Evolutionary conservation across 2,113 vertebrate genomes (phyloP).

Genomic region (Thamnaconus septentrionalis): DNA sequence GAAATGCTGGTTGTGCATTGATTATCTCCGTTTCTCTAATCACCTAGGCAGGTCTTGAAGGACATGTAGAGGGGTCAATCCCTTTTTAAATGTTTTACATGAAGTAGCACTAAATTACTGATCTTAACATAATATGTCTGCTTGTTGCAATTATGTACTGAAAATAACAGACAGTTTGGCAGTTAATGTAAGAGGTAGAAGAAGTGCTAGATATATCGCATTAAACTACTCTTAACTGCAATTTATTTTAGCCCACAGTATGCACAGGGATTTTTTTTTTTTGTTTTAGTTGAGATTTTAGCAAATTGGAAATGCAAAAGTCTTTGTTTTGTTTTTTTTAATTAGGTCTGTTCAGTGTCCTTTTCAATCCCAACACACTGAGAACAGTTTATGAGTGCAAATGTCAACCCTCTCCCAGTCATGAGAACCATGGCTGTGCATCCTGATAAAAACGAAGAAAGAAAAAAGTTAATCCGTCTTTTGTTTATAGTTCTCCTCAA

Average conservation of each 20-base stretch:
- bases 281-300: too few species aligned
- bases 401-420: constrained; percentile 40
- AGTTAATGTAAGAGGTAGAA: too few species aligned
- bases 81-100: neutral
- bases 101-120: neutral
- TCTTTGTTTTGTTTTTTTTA: too few species aligned
- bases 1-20: constrained; percentile 18
- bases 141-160: too few species aligned
- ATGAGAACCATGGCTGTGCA: constrained; percentile 46
- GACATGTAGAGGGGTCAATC: neutral
- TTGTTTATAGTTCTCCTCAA: constrained; percentile 30
- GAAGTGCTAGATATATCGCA: too few species aligned
- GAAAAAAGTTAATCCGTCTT: constrained; percentile 50
- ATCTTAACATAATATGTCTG: too few species aligned
- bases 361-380: constrained; percentile 49
- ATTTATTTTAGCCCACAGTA: too few species aligned
- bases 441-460: constrained; percentile 14
- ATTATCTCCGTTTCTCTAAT: constrained; percentile 1
- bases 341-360: constrained; percentile 38
- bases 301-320: too few species aligned
- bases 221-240: too few species aligned
- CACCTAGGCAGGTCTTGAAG: too few species aligned
- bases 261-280: too few species aligned
- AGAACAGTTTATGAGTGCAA: constrained; percentile 44
- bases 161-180: too few species aligned